Base-by-base conservation (phyloP, 2,888 invertebrate genomes). In the Drosophila robusta region DNA sequence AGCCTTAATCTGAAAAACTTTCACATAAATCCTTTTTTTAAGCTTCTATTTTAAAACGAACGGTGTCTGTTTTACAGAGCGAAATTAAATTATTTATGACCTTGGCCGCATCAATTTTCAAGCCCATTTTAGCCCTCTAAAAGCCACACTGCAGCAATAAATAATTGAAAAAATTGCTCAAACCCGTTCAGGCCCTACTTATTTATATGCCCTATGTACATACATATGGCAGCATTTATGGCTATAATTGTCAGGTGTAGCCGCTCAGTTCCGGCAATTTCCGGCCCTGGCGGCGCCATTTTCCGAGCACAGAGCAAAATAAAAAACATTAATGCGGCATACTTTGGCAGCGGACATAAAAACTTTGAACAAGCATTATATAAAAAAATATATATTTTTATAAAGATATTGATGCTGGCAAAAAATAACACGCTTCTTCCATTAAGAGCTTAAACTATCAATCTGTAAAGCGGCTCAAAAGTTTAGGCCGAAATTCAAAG, bases 401-500 rank as follows among this genome's bases (percentile, higher is more conserved):
- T 45, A 34, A 24, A 6, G 24, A 22, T 54, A 49, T 51, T 51
- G 55, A 75, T 57, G 49, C 36, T n/a, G 26, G 4, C 38, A 32
- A 32, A 36, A 55, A 52, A 57, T 8, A 39, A 75, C 77, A 83
- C 32, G 77, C 26, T 77, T 87, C 41, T 55, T 65, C 87, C 83
- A 83, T 83, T 83, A 83, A 87, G 34, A 87, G 83, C 80, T 85
- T 79, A 82, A 87, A 82, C 87, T 78, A 81, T 76, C 67, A 58
- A 61, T 61, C 42, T 32, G 62, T 42, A 50, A 69, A 74, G 60
- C 56, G 42, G 49, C 73, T 75, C 52, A 36, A 66, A 68, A 75
- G 38, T 64, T 54, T 41, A n/a, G 29, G 14, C 45, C 49, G 29
- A 38, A 55, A 69, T 44, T 56, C 42, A 38, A 65, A 75, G 52